phyloP scores from a whole-genome alignment of 1,140 invertebrate genomes.

The Dicyema japonicum region DNA sequence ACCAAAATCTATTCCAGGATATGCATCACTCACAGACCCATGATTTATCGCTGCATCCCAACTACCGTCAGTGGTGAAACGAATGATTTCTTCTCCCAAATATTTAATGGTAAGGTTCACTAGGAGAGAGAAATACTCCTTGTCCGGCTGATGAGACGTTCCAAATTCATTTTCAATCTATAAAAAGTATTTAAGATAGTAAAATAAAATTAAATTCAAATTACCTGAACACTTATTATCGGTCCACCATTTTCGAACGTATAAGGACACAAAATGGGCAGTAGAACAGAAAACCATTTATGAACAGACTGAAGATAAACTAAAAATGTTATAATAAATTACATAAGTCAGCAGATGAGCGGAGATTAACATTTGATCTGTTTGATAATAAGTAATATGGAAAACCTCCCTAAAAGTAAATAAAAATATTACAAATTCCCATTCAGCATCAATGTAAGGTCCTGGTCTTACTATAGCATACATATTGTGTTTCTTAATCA shows the following conservation, averaged over 20 bases:
- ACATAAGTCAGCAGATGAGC: conserved; percentile 11
- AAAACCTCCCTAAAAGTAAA: conserved; percentile 34
- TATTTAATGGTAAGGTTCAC: too few species aligned
- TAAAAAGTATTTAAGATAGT: conserved; percentile 3
- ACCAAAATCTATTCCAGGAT: too few species aligned
- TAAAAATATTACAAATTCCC: conserved; percentile 29
- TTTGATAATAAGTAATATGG: conserved; percentile 41
- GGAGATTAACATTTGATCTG: conserved; percentile 31
- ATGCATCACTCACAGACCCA: too few species aligned
- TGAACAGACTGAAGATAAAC: conserved; percentile 28
- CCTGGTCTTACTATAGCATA: conserved; percentile 50
- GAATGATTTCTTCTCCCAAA: conserved; percentile 31
- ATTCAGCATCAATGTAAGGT: conserved; percentile 62
- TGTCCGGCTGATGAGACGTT: conserved; percentile 38
- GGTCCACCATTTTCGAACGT: conserved; percentile 40
- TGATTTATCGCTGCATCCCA: too few species aligned
- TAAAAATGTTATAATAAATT: conserved; percentile 13
- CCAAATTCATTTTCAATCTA: conserved; percentile 76
- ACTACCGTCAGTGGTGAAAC: conserved; percentile 48
- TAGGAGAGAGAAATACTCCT: conserved; percentile 18
- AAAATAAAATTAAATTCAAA: conserved; percentile 1
- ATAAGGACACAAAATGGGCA: conserved; percentile 25
- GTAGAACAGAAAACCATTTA: conserved; percentile 27
- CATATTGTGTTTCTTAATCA: conserved; percentile 42
- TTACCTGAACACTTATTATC: conserved; percentile 43